Evolutionary conservation across 2,888 invertebrate species (phyloP), one percentile per base, ranked within the genome.

Genomic region (Drosophila dives): DNA sequence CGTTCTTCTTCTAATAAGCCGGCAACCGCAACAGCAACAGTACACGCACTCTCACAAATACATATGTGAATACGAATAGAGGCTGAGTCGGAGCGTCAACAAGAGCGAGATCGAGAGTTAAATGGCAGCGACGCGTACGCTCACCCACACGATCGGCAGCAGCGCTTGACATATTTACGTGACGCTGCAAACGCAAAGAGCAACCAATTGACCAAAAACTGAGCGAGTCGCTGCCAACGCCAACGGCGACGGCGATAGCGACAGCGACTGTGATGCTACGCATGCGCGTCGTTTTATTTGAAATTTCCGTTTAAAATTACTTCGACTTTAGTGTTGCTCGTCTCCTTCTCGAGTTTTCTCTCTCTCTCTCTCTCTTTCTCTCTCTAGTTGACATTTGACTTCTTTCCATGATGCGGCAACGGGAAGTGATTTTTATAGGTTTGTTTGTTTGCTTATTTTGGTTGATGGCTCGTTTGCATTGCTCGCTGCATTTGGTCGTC

Each of bases 351-450:
- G 4, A 29, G 12, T 48, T 23, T n/a, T n/a, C 29, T 11, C 12
- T 4, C 2, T 32, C 11, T 49, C 61, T 48, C 33, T n/a, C 6
- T 38, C 7, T 49, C 53, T 49, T n/a, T n/a, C 32, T 17, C 38
- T 33, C 53, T 61, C 26, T 1, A 56, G 64, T 76, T 80, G 90
- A 82, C 90, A 73, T 88, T 88, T 86, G 79, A 86, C 90, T 88
- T 87, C 63, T 68, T 80, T 71, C 61, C 67, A 73, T 63, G 64
- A 29, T 53, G 63, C 50, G 55, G 64, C 65, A 71, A 81, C 83
- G 81, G 84, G 84, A 85, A 85, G 83, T 85, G 78, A 87, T 89
- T 89, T 83, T 87, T 69, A 82, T 89, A 72, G 72, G 72, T 77
- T 80, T 86, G 77, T 72, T 88, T 77, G 80, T 74, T 82, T 87